Evolutionary conservation across 2,113 vertebrate species (phyloP), one percentile per base, ranked within the genome.

Genomic region (Orycteropus afer): DNA sequence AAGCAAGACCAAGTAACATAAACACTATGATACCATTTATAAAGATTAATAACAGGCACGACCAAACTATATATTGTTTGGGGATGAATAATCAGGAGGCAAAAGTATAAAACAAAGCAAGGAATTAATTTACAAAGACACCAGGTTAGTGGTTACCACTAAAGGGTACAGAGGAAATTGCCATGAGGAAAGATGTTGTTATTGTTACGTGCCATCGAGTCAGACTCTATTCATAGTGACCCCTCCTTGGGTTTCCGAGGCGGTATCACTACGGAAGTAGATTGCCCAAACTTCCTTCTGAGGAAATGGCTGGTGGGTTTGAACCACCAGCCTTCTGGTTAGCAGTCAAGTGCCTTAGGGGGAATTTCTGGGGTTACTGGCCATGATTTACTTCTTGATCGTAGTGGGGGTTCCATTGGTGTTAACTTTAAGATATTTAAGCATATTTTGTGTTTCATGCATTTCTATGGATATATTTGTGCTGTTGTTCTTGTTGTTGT

Each of bases 91-190:
- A 7, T 81, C 29, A 89, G 57, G 45, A 47, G 8, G 7, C 17
- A 91, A 94, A 94, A 80, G 65, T 69, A 59, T 32, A 86, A 93
- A 71, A 9, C 18, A 86, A 85, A 82, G 55, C 15, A 79, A 93
- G 27, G 1, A 88, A 73, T 87, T 25, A 34, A 65, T 65, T 69
- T 59, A 61, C 6, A 40, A 78, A 91, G 76, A 49, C 42, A 67
- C 37, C 22, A 9, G 12, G 3, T 40, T 5, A 77, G 12, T 29
- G 1, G 14, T 57, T 91, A 10, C 5, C 8, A 29, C 7, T 71
- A 6, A 69, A 86, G n/a, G 3, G 20, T 65, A n/a, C 3, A 1
- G 6, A 49, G 8, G 13, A 11, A 3, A 10, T 42, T 40, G 13
- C 55, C 32, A 14, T 3, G 13, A 67, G 53, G 51, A 9, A 8